Percentiles rank a stretch among this genome's conserved stretches.
Conservation (phyloP, 2,797 vertebrate species). For the Cheirogaleus major region DNA sequence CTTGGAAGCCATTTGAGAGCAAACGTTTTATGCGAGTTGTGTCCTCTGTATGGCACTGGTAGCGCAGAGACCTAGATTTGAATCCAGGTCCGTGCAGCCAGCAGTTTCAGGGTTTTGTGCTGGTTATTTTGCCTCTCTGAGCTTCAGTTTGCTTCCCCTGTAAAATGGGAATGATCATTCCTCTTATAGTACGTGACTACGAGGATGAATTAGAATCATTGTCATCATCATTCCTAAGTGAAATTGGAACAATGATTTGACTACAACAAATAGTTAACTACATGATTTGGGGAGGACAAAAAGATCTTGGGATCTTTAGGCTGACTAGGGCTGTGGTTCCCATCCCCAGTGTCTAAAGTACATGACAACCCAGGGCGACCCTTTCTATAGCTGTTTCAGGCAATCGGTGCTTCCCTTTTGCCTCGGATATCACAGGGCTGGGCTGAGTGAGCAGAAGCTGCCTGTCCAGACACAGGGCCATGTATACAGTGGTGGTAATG, state of each 20-base stretch:
- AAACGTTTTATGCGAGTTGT: not conserved
- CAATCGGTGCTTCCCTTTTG: not conserved
- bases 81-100: not conserved
- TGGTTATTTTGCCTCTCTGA: not conserved
- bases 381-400: not conserved
- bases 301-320: not conserved
- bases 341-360: not conserved
- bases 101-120: not conserved
- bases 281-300: not conserved
- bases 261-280: not conserved
- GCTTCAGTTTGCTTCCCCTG: not conserved
- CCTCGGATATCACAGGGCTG: not conserved
- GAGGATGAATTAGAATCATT: not conserved
- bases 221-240: not conserved
- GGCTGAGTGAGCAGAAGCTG: not conserved
- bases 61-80: not conserved
- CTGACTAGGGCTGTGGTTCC: not conserved
- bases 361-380: not conserved
- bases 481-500: too few species aligned
- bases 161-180: not conserved
- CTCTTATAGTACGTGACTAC: not conserved
- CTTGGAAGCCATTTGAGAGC: not conserved
- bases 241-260: not conserved
- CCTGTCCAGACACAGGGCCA: too few species aligned
- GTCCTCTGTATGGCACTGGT: not conserved